These are phyloP conservation scores for Coregonus ussuriensis DNA, from an alignment of 2,797 vertebrate genomes.

Conservation along the genomic window DNA sequence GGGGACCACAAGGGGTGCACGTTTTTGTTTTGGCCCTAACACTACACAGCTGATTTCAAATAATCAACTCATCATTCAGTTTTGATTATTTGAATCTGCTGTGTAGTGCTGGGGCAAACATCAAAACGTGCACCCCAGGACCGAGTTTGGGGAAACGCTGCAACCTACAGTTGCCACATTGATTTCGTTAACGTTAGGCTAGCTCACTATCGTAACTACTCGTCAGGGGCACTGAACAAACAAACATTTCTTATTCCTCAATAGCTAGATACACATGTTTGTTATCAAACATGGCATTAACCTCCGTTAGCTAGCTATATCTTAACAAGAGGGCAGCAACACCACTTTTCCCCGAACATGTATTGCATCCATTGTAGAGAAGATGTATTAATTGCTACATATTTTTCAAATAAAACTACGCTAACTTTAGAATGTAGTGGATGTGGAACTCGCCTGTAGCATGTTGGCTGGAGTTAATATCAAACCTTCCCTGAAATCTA, in stretches of 20 bases:
- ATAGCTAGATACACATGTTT: not conserved
- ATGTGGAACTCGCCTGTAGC: not conserved
- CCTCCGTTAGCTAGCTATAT: not conserved
- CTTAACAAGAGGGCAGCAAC: not conserved
- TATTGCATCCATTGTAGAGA: not conserved
- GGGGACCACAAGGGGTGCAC: no score
- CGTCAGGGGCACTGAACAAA: not conserved
- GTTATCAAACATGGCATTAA: not conserved
- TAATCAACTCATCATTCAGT: no score
- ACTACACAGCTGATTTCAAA: no score
- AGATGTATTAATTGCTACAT: not conserved
- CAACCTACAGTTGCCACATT: not conserved
- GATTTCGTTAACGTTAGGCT: not conserved
- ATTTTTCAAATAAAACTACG: not conserved
- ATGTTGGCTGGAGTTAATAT: not conserved
- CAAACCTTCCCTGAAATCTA: not conserved
- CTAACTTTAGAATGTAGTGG: not conserved
- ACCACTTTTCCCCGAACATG: not conserved
- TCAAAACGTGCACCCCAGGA: not conserved
- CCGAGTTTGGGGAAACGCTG: not conserved
- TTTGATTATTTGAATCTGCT: not conserved
- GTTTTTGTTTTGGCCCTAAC: no score
- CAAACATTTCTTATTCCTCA: not conserved
- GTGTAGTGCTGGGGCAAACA: not conserved
- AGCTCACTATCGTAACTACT: not conserved